A percentile compares a stretch with the other conserved stretches of the same genome.
These are phyloP conservation scores for Dolomedes plantarius DNA, from an alignment of 2,888 invertebrate species.

Conservation along the genomic window DNA sequence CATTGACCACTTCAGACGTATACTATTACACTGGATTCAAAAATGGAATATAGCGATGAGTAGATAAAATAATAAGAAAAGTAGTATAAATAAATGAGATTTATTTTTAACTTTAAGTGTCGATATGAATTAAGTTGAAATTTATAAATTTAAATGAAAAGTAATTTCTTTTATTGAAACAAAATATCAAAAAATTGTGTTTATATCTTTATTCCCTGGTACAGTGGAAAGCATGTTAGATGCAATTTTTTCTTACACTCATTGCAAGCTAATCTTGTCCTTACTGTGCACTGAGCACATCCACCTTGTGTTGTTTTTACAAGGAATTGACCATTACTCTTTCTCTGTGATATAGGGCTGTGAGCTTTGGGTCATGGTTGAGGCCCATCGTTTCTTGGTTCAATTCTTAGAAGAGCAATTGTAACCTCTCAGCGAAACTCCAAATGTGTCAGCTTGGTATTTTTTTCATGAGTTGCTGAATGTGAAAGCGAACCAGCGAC, in stretches of 20 bases:
- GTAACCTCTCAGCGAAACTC: background rate
- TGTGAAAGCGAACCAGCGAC: background rate
- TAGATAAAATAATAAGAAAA: background rate
- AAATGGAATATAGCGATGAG: background rate
- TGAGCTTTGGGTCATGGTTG: background rate
- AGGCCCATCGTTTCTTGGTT: background rate
- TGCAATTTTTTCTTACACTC: background rate
- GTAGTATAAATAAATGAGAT: too few species aligned
- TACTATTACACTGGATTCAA: background rate
- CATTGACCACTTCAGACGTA: background rate
- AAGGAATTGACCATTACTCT: background rate
- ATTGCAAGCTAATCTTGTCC: background rate
- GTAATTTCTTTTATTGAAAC: background rate
- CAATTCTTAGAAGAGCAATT: background rate
- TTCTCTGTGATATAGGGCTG: background rate
- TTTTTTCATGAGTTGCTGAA: background rate
- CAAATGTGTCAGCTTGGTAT: background rate
- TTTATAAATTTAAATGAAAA: too few species aligned
- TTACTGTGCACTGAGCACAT: background rate
- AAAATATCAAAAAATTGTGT: background rate
- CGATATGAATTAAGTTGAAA: background rate
- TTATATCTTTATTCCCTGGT: background rate
- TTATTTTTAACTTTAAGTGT: too few species aligned
- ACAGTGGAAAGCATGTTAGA: background rate
- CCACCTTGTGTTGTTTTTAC: background rate